phyloP scores from a whole-genome alignment of 2,888 invertebrate species.

The Athetis lepigone region DNA sequence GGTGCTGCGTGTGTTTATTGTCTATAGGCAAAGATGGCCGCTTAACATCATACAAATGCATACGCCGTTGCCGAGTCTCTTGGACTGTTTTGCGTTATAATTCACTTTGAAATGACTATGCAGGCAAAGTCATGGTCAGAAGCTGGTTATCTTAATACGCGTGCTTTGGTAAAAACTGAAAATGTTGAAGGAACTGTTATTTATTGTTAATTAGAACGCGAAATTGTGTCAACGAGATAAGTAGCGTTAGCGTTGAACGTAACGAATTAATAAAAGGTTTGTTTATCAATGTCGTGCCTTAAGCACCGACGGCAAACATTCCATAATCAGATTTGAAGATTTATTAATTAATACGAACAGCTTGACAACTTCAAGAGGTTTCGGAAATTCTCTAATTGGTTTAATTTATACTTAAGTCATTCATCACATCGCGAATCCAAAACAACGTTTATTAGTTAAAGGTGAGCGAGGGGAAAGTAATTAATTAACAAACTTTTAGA shows the following conservation, averaged over 20 bases:
- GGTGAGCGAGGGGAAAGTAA: conserved; percentile 73
- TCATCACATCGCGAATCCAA: conserved; percentile 74
- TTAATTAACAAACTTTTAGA: conserved; percentile 79
- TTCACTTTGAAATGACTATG: too few relatives aligned
- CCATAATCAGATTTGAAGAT: conserved; percentile 66
- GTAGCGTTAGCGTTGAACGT: conserved; percentile 23
- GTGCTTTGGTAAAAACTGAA: conserved; percentile 11
- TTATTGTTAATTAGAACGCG: conserved; percentile 43
- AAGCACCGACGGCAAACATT: conserved; percentile 42
- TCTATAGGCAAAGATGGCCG: too few relatives aligned
- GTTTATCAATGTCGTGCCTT: conserved; percentile 44
- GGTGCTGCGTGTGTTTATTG: too few relatives aligned
- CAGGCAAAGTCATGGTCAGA: too few relatives aligned
- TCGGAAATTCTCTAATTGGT: conserved; percentile 75
- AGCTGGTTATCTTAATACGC: too few relatives aligned
- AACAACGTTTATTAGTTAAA: conserved; percentile 73
- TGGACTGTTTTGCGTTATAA: too few relatives aligned
- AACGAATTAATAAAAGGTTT: conserved; percentile 54
- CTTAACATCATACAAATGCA: too few relatives aligned
- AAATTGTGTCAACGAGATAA: conserved; percentile 41
- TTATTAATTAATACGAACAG: conserved; percentile 72
- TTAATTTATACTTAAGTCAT: conserved; percentile 81
- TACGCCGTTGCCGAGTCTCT: too few relatives aligned
- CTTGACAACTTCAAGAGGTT: conserved; percentile 76
- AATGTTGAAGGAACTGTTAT: conserved; percentile 30